Base-by-base conservation (phyloP, 1,140 invertebrate genomes). In the Drosophila pachea region DNA sequence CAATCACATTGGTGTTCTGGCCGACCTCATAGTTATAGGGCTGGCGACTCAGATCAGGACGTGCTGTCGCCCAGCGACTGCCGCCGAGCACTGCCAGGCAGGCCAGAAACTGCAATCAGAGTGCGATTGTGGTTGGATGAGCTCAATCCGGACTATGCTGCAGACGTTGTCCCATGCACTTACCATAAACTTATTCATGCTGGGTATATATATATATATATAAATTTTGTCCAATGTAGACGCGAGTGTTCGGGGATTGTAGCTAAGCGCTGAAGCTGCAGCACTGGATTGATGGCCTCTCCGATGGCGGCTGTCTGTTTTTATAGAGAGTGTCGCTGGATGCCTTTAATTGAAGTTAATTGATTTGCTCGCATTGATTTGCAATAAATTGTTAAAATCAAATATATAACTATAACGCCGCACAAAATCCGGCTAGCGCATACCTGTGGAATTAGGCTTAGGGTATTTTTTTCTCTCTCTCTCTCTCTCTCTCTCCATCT, bases 341-440 rank as follows among this genome's bases (percentile, higher is more conserved):
- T 35, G 64, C 38, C 67, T 78, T 86, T 86, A 86, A 86, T 86
- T 86, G 68, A 86, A 86, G 82, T 86, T 86, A 86, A 86, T 86
- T 86, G 74, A 86, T 77, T 61, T 86, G 73, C 68, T 86, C 65
- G 69, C 70, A 72, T 64, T 75, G 69, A 73, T 75, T 84, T 84
- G 81, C 81, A 84, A 81, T 86, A 77, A 86, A 86, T 86, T 68
- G 81, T 84, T 73, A 79, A 84, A 78, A 86, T 76, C 55, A 76
- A 76, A 87, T 74, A 87, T 74, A 48, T 45, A 76, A 73, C 54
- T 73, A 66, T 67, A 68, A 75, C 54, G 68, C 35, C 58, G 65
- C 62, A 73, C 55, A 87, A 87, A 22, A 87, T 87, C 83, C 83
- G 83, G 78, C 78, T 86, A 50, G 63, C 59, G 73, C 75, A 52